Evolutionary conservation across 2,888 invertebrate species (phyloP).

Genomic region (Smittia aterrima): DNA sequence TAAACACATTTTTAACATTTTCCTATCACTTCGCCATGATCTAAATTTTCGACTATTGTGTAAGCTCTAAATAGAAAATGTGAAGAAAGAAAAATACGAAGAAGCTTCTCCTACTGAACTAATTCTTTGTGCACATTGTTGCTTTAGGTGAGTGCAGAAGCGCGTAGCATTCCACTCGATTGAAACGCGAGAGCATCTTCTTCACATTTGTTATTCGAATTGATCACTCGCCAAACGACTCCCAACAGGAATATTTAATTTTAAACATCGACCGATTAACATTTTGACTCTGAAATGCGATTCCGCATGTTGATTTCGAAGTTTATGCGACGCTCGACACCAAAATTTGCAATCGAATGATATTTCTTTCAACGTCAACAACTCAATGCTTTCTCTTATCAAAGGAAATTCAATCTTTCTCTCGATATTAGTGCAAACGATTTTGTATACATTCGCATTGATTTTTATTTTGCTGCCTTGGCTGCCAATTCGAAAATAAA

Average conservation of each 20-base stretch:
- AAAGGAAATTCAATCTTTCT: neutral
- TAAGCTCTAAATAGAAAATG: neutral
- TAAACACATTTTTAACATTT: neutral
- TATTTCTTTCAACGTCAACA: neutral
- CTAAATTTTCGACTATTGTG: neutral
- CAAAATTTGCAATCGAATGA: conserved; percentile 15
- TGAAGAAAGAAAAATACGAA: neutral
- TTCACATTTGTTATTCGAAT: neutral
- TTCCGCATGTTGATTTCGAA: neutral
- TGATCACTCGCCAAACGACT: neutral
- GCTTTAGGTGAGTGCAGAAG: neutral
- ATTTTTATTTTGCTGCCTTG: too few relatives aligned
- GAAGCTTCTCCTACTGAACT: neutral
- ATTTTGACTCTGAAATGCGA: conserved; percentile 12
- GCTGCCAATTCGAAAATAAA: too few relatives aligned
- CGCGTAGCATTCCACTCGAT: neutral
- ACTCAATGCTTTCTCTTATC: neutral
- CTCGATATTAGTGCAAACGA: too few relatives aligned
- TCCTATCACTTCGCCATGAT: neutral
- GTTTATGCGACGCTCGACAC: neutral
- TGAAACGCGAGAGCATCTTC: neutral
- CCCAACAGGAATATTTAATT: neutral
- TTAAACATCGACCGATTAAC: conserved; percentile 21
- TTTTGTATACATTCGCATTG: too few relatives aligned
- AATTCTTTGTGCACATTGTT: neutral